Conservation (phyloP, 2,797 vertebrate genomes). For the Dendrocincla fuliginosa region DNA sequence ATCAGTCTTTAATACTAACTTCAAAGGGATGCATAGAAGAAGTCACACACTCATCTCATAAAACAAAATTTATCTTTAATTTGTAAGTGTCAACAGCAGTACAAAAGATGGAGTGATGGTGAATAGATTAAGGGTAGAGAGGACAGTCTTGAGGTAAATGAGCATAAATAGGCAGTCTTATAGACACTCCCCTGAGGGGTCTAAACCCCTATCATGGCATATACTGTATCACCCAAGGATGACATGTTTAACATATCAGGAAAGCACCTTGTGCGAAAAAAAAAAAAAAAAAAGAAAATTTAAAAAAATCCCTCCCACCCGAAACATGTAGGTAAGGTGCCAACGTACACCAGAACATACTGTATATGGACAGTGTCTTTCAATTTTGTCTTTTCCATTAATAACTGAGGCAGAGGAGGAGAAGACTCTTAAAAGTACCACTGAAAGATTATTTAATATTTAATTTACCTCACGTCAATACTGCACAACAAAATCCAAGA, state of each 20-base stretch:
- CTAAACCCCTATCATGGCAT: conserved; percentile 84
- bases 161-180: conserved; percentile 96
- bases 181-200: conserved; percentile 82
- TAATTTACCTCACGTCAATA: conserved; percentile 99
- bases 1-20: background rate
- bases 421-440: conserved; percentile 90
- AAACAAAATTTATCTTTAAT: conserved; percentile 99
- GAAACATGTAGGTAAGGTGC: conserved; percentile 87
- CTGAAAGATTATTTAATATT: conserved; percentile 91
- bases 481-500: conserved; percentile 98
- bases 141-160: conserved; percentile 99
- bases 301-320: conserved; percentile 23
- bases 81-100: conserved; percentile 99
- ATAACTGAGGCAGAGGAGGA: conserved; percentile 91
- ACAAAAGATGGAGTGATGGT: conserved; percentile 99
- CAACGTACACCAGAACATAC: conserved; percentile 82
- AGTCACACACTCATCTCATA: conserved; percentile 78
- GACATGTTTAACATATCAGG: conserved; percentile 90
- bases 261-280: conserved; percentile 89
- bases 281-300: background rate
- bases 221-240: conserved; percentile 88
- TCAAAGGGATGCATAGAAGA: conserved; percentile 62
- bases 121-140: conserved; percentile 96
- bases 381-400: conserved; percentile 85
- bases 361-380: conserved; percentile 81